A percentile compares a stretch with the other conserved stretches of the same genome.
phyloP scores from a whole-genome alignment of 2,113 vertebrate genomes.

The Casuarius casuarius region DNA sequence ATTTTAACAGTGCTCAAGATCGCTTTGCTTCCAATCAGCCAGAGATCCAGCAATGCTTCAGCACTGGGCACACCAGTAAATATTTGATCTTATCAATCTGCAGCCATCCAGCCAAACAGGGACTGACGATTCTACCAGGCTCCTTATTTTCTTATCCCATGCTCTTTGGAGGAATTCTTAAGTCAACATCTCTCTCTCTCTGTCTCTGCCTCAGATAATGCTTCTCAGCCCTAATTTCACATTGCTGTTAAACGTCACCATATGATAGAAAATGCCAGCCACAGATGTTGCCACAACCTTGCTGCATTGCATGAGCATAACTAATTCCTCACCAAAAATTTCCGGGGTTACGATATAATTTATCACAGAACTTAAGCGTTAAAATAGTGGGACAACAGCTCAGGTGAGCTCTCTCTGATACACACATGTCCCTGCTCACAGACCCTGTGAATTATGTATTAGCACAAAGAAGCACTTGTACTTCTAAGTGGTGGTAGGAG shows the following conservation, averaged over 20 bases:
- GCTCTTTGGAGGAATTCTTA: slow-evolving; percentile 40
- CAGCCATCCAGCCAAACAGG: slow-evolving; percentile 42
- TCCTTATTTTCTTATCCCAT: slow-evolving; percentile 60
- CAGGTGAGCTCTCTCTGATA: not conserved
- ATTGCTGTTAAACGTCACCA: not conserved
- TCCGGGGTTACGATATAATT: not conserved
- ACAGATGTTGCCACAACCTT: not conserved
- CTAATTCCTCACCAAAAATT: not conserved
- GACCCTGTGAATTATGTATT: not conserved
- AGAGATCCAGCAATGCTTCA: slow-evolving; percentile 36
- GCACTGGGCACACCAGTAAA: slow-evolving; percentile 44
- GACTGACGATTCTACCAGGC: slow-evolving; percentile 37
- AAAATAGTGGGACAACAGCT: not conserved
- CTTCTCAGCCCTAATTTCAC: not conserved
- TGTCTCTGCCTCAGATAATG: not conserved
- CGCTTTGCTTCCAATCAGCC: slow-evolving; percentile 34
- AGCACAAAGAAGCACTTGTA: not conserved
- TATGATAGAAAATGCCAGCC: not conserved
- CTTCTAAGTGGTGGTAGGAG: not conserved
- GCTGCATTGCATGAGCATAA: not conserved
- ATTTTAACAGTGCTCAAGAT: slow-evolving; percentile 17
- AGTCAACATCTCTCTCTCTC: slow-evolving; percentile 20
- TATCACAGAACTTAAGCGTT: not conserved
- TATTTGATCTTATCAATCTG: slow-evolving; percentile 61
- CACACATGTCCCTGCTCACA: fast-evolving